Conservation (phyloP, 92 coral and sea anemone species). For the Parazoanthus atlanticus region DNA sequence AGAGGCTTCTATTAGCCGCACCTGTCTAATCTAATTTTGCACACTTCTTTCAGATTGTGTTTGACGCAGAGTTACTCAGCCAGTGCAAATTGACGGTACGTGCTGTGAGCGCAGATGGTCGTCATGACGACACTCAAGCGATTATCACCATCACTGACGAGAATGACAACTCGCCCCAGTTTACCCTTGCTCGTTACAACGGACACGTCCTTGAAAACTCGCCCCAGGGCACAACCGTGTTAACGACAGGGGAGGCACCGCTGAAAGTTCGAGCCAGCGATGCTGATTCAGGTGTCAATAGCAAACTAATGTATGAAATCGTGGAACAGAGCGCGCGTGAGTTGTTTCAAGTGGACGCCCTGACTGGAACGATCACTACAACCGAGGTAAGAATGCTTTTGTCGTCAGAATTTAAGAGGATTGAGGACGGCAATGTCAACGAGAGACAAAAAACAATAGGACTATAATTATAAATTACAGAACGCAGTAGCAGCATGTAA, state of each 20-base stretch:
- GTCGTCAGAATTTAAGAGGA: neutral
- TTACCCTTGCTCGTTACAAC: conserved; percentile 50
- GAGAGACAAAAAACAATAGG: too few relatives aligned
- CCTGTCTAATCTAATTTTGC: neutral
- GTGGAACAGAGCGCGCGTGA: conserved; percentile 67
- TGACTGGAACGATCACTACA: conserved; percentile 77
- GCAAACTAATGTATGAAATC: conserved; percentile 77
- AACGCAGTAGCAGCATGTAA: too few relatives aligned
- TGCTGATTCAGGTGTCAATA: conserved; percentile 64
- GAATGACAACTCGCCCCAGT: conserved; percentile 88
- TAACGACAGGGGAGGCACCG: conserved; percentile 65
- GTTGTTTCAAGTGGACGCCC: conserved; percentile 69
- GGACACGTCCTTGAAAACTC: conserved; percentile 85
- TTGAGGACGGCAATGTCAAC: too few relatives aligned
- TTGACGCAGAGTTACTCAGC: conserved; percentile 81
- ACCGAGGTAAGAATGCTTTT: conserved; percentile 63
- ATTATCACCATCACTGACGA: conserved; percentile 69
- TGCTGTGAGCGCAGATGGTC: conserved; percentile 78
- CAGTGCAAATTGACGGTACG: conserved; percentile 75
- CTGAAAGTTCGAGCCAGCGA: conserved; percentile 82
- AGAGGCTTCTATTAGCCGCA: neutral
- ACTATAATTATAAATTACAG: too few relatives aligned
- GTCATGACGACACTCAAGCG: conserved; percentile 62
- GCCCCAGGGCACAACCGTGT: conserved; percentile 68
- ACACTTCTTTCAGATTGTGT: conserved; percentile 58